Conservation (phyloP, 2,113 vertebrate genomes). For the Coptodon rendalli region DNA sequence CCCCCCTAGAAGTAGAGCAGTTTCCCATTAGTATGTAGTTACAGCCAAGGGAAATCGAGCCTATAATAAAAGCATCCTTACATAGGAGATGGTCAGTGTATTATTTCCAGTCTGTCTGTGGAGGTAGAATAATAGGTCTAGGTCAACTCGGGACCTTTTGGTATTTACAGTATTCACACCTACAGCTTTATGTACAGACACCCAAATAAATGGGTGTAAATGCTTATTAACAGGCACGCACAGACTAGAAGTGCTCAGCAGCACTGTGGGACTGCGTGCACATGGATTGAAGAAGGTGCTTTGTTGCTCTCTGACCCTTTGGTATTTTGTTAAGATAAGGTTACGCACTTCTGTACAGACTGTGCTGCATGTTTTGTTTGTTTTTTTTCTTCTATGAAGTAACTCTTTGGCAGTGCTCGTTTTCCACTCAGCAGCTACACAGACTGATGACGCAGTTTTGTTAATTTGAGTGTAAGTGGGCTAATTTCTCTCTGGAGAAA, state of each 20-base stretch:
- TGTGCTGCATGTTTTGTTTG: neutral
- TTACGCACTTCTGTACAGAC: neutral
- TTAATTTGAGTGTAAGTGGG: slow-evolving; percentile 18
- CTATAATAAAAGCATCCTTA: neutral
- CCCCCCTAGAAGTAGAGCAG: neutral
- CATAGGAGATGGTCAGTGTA: neutral
- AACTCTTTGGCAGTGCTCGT: neutral
- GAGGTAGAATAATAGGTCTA: neutral
- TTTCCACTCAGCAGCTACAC: neutral
- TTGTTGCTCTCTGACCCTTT: slow-evolving; percentile 12
- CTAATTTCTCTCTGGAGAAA: neutral
- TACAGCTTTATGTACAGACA: neutral
- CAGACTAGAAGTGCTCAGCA: neutral
- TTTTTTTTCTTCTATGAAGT: neutral
- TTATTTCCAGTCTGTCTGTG: neutral
- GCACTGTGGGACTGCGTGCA: neutral
- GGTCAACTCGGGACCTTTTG: neutral
- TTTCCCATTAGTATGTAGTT: neutral
- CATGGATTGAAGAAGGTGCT: neutral
- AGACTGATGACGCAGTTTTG: neutral
- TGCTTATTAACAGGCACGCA: neutral
- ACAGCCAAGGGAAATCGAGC: neutral
- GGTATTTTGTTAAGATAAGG: slow-evolving; percentile 21
- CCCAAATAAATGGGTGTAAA: neutral
- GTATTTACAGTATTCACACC: neutral